These are phyloP conservation scores for Ailurus styani DNA, from an alignment of 2,113 vertebrate species.

Conservation along the genomic window DNA sequence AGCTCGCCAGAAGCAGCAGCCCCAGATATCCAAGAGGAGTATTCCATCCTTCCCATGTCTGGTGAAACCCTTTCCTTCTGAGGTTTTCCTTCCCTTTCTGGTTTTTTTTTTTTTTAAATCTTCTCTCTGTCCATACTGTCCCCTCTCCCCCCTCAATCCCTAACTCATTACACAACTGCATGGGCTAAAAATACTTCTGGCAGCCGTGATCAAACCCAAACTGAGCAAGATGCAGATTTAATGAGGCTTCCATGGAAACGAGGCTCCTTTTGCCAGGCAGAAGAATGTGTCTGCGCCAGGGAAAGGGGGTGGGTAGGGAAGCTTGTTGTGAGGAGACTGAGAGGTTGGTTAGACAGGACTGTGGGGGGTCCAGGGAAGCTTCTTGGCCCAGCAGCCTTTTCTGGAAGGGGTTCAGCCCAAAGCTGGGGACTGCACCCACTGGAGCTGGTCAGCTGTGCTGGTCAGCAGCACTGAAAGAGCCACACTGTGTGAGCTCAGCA, in stretches of 20 bases:
- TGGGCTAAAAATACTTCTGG: constrained; percentile 84
- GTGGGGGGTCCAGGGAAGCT: constrained; percentile 15
- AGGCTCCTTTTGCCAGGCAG: constrained; percentile 72
- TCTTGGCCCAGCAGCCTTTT: constrained; percentile 11
- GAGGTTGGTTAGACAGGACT: constrained; percentile 27
- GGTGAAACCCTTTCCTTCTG: background rate
- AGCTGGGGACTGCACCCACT: background rate
- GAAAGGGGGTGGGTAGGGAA: background rate
- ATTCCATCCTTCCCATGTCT: background rate
- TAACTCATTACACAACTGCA: constrained; percentile 76
- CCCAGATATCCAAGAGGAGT: background rate
- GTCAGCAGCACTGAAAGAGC: constrained; percentile 48
- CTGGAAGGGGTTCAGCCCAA: constrained; percentile 31
- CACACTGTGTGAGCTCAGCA: constrained; percentile 52
- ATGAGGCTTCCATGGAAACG: constrained; percentile 87
- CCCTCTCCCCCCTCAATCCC: constrained; percentile 2
- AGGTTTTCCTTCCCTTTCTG: background rate
- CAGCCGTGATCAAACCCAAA: constrained; percentile 78
- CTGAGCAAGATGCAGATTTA: constrained; percentile 83
- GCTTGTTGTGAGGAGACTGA: background rate
- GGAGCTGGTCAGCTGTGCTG: background rate
- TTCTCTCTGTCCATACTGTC: background rate
- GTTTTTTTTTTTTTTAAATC: background rate
- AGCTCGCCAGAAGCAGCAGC: background rate
- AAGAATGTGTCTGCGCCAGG: constrained; percentile 48